Evolutionary conservation across 2,797 vertebrate species (phyloP), one percentile per base, ranked within the genome.

Genomic region (Lacerta agilis): DNA sequence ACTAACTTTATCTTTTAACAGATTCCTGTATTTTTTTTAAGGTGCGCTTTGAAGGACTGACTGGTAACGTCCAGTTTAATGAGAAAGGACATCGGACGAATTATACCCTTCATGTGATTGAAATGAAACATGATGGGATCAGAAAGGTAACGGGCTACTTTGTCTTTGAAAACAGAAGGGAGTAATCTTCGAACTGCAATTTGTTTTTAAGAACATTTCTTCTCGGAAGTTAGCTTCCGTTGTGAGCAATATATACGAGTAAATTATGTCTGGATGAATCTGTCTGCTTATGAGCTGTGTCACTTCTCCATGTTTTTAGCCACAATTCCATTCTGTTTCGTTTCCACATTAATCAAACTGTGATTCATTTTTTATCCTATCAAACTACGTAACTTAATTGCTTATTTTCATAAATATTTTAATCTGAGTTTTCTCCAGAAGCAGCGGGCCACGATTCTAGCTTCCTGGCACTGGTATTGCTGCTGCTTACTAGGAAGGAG

Each of bases 61-160:
- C 99, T 0, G 98, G 99, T 94, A 99, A 99, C 0, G 99, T 99
- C 93, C 99, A 99, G 94, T 99, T 99, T 92, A 99, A 99, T 0
- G 99, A 99, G 96, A 99, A 99, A 95, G 99, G 99, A 29, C 97
- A 98, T 67, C 97, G 99, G 92, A 99, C 98, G 84, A 99, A 99
- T 97, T 99, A 98, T 93, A 99, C 98, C 1, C 97, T 99, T 36
- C 98, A 98, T 0, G 97, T 99, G 89, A 98, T 99, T 94, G 99
- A 99, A 93, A 97, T 99, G 95, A 98, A 98, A 64, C 98, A 98
- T 0, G 98, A 98, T 1, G 98, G 98, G 82, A 97, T 98, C 85
- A 98, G 98, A 92, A 98, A 99, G 98, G 99, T 99, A 96, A 96
- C 93, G 18, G 29, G 25, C 2, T 0, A 36, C 4, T n/a, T 49